Base-by-base conservation (phyloP, 2,113 vertebrate genomes). In the Ia io region DNA sequence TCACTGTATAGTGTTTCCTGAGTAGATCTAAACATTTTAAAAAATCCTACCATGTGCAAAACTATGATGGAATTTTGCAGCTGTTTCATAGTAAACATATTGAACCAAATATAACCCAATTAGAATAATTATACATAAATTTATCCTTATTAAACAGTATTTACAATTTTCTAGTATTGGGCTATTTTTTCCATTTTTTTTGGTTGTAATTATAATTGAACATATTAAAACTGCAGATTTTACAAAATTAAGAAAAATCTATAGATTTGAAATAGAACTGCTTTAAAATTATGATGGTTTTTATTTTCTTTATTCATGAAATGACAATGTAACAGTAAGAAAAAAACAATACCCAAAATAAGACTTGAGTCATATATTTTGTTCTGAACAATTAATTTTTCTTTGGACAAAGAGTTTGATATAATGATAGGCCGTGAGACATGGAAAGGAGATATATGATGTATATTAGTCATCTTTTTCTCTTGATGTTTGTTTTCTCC, bases 161-260 rank as follows among this genome's bases (percentile, higher is more conserved):
- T 92, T 96, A 32, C 56, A 95, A 65, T 80, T 84, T 85, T 53
- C 30, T 83, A 93, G 6, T 25, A 70, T 73, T 94, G 91, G 32
- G 16, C 44, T 90, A 86, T 82, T 91, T 44, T 85, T 25, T 91
- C 8, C 65, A 28, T 84, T 4, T 79, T 4, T 84, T 90, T 7
- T 87, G 40, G 6, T 65, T 92, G 3, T 82, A 49, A 63, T 80
- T 94, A 22, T 22, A 94, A 35, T 28, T 97, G 40, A 70, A 79
- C n/a, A 79, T 22, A 47, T 73, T 70, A 86, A 89, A 12, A 76
- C 5, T 74, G 30, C 5, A 61, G 8, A 86, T 80, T 85, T 96
- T 49, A 84, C 1, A 83, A 87, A 85, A 92, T 59, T 93, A 25
- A 83, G 10, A 70, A 87, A 95, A 91, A 63, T 61, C 0, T 86